Conservation (phyloP, 2,113 vertebrate species). For the Corapipo altera region DNA sequence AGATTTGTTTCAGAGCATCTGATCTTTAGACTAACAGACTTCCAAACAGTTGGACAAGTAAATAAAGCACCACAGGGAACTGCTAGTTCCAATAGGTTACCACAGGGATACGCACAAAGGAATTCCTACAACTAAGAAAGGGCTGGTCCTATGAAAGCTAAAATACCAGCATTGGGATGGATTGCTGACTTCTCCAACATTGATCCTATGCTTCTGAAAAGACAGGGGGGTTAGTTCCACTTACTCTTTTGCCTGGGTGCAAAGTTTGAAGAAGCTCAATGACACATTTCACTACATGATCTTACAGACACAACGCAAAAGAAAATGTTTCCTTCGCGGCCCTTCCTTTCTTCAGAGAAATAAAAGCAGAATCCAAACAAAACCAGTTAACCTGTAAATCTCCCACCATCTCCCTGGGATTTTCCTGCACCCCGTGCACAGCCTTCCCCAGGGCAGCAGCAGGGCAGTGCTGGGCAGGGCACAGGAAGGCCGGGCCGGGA, state of each 20-base stretch:
- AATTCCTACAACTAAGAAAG: conserved; percentile 76
- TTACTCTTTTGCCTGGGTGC: neutral
- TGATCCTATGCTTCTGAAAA: neutral
- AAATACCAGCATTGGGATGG: conserved; percentile 60
- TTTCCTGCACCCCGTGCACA: neutral
- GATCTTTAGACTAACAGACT: conserved; percentile 86
- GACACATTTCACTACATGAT: neutral
- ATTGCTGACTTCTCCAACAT: conserved; percentile 50
- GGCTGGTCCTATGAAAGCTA: conserved; percentile 64
- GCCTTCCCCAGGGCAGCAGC: neutral
- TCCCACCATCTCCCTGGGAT: neutral
- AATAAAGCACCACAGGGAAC: conserved; percentile 85
- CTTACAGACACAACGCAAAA: neutral
- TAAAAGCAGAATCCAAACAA: neutral
- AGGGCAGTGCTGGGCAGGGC: neutral
- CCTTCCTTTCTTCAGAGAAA: neutral
- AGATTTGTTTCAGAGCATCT: conserved; percentile 87
- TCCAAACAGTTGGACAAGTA: conserved; percentile 87
- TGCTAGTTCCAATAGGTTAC: conserved; percentile 84
- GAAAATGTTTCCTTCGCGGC: neutral
- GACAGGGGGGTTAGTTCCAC: neutral
- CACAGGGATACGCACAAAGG: conserved; percentile 81
- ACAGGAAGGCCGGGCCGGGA: too few relatives aligned
- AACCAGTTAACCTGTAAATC: neutral
- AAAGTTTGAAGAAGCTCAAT: neutral